These are phyloP conservation scores for Acleris laterana DNA, from an alignment of 2,888 invertebrate species.

Conservation along the genomic window DNA sequence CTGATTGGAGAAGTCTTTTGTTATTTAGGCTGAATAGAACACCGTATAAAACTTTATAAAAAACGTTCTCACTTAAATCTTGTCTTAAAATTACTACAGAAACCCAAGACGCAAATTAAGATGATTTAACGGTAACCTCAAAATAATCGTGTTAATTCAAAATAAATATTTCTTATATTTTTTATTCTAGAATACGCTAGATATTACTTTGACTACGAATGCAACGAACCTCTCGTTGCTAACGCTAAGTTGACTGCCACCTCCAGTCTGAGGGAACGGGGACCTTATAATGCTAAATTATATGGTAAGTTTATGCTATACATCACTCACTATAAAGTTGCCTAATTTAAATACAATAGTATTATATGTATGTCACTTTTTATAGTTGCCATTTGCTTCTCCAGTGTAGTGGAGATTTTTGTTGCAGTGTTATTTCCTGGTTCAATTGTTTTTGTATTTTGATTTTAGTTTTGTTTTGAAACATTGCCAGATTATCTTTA, in stretches of 20 bases:
- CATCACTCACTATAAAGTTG: not conserved
- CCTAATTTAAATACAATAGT: constrained; percentile 34
- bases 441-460: no score
- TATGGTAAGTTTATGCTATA: constrained; percentile 87
- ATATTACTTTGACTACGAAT: constrained; percentile 86
- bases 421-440: not conserved
- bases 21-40: not conserved
- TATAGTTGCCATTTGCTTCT: constrained; percentile 1
- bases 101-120: no score
- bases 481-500: no score
- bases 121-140: not conserved
- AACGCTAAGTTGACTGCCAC: constrained; percentile 91
- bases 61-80: not conserved
- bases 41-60: not conserved
- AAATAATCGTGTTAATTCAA: not conserved
- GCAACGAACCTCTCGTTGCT: constrained; percentile 91
- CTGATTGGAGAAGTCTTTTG: not conserved
- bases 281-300: constrained; percentile 93
- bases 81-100: no score
- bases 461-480: no score
- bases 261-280: constrained; percentile 91
- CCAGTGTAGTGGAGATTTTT: not conserved
- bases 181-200: constrained; percentile 66
- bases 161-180: no score
- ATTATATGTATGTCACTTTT: not conserved